phyloP scores from a whole-genome alignment of 2,888 invertebrate species.

The Villa cingulata region DNA sequence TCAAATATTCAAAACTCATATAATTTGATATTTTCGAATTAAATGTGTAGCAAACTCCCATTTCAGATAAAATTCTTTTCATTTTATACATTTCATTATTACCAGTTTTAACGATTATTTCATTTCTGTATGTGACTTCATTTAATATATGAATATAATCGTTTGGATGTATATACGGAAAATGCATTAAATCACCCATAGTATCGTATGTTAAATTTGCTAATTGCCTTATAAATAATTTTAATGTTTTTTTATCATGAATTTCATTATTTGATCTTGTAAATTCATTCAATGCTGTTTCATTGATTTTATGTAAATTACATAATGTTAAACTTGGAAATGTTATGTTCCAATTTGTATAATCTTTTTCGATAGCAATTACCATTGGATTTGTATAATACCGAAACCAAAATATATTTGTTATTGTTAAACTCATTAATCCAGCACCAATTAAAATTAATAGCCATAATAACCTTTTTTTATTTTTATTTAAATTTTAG shows the following conservation, averaged over 20 bases:
- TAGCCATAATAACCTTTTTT: constrained; percentile 11
- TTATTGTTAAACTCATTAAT: background rate
- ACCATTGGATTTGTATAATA: constrained; percentile 13
- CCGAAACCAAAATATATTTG: constrained; percentile 10
- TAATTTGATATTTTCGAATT: constrained; percentile 19
- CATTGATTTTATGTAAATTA: constrained; percentile 12
- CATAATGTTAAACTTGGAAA: constrained; percentile 16
- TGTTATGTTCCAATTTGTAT: constrained; percentile 15
- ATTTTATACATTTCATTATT: constrained; percentile 15
- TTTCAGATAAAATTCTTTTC: constrained; percentile 21
- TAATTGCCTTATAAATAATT: constrained; percentile 4
- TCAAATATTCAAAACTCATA: constrained; percentile 7
- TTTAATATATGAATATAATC: constrained; percentile 7
- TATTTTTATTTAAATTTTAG: background rate
- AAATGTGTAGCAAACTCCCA: constrained; percentile 24
- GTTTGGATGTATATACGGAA: constrained; percentile 3
- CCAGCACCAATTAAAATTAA: constrained; percentile 2
- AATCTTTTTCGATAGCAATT: constrained; percentile 14
- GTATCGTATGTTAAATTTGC: constrained; percentile 9
- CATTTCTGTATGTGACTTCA: constrained; percentile 5
- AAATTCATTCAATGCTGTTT: constrained; percentile 11
- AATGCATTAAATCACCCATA: constrained; percentile 1
- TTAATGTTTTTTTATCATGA: constrained; percentile 4
- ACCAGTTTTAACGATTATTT: constrained; percentile 3
- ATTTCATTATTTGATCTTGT: constrained; percentile 7